Percentiles rank a stretch among this genome's conserved stretches.
These are phyloP conservation scores for Gymnoscopelus braueri DNA, from an alignment of 2,797 vertebrate genomes.

Conservation along the genomic window DNA sequence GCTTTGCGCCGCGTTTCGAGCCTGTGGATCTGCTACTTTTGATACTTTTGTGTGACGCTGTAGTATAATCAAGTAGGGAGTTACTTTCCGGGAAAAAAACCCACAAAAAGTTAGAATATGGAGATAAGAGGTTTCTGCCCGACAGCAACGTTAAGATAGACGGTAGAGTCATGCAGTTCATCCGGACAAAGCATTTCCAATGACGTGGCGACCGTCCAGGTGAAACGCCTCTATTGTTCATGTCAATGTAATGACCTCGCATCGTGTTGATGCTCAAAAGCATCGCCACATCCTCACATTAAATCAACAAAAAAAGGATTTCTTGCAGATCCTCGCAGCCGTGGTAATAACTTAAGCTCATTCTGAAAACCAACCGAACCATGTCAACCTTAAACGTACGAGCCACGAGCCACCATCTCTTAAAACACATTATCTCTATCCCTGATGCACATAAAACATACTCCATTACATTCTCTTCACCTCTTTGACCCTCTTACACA, in stretches of 20 bases:
- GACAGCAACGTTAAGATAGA: no score
- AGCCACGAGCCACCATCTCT: constrained; percentile 5
- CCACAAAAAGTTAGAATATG: no score
- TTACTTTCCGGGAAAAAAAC: no score
- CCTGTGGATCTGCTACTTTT: no score
- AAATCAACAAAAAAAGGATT: neutral
- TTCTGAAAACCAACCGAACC: neutral
- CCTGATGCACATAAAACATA: neutral
- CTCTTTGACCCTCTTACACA: neutral
- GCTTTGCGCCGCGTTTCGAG: no score
- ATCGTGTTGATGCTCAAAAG: constrained; percentile 6
- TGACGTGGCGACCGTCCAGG: constrained; percentile 11
- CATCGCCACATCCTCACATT: neutral
- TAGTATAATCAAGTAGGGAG: no score
- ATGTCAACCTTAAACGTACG: neutral
- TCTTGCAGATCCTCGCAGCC: neutral
- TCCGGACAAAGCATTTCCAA: constrained; percentile 13
- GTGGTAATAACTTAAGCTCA: no score
- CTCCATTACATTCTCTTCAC: neutral
- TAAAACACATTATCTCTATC: neutral
- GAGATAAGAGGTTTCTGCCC: no score
- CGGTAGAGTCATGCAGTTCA: constrained; percentile 27
- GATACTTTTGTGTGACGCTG: no score
- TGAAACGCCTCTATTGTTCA: neutral
- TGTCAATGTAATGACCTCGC: constrained; percentile 37